Evolutionary conservation across 2,797 vertebrate species (phyloP), one percentile per base, ranked within the genome.

Genomic region (Distichodus sexfasciatus): DNA sequence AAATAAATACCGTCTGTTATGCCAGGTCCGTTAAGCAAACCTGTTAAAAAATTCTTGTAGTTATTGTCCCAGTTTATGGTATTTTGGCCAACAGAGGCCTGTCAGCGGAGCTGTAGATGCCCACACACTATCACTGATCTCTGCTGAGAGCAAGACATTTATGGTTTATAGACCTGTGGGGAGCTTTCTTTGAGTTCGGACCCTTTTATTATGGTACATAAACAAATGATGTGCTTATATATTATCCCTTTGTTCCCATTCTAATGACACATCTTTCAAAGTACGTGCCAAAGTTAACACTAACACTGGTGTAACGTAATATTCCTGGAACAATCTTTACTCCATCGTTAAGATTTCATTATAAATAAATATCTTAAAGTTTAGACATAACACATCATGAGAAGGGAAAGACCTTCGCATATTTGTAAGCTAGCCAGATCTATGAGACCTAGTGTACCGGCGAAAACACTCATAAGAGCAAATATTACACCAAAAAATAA

Each of bases 381-480:
- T 87, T 87, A 87, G 84, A 88, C 86, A 86, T 65, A 76, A 64
- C 84, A 85, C 75, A 86, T 38, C 78, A 79, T 80, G 79, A 78
- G 79, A 85, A 74, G 74, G 71, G 69, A 47, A 63, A 64, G 47
- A 77, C 73, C 64, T 79, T 84, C 80, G 76, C 76, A 86, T 65
- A 28, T 79, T 79, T 82, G 58, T 55, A 57, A 66, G 76, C 66
- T 41, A 84, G 77, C 76, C 72, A 90, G 89, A 88, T 92, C 91
- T 92, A 92, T 91, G 88, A 92, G 91, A 92, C 89, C 91, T 81
- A 84, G 81, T 82, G 82, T 78, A 71, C 79, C 81, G 87, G 83
- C 82, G n/a, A 82, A 85, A 65, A 76, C 78, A 82, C 79, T 80
- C 76, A 77, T 63, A 72, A 31, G 74, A 75, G 84, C 85, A 85